Conservation (phyloP, 1,140 invertebrate genomes). For the Drosophila rhopaloa region DNA sequence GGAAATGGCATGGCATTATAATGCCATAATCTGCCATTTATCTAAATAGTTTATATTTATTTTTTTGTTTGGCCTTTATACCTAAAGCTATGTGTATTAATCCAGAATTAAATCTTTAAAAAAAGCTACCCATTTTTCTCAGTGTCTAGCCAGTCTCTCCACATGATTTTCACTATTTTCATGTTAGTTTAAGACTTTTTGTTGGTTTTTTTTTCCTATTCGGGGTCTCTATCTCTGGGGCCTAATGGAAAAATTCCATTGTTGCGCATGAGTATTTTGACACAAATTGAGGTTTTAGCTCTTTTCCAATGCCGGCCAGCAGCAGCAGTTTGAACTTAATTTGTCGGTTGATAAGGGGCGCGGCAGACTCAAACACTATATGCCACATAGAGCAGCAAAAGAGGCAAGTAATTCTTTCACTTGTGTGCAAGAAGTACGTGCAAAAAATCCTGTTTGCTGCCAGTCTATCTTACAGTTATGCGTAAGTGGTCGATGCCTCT, state of each 20-base stretch:
- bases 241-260: conserved; percentile 77
- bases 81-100: too few relatives aligned
- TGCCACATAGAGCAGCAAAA: conserved; percentile 11
- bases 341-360: conserved; percentile 68
- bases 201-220: conserved; percentile 23
- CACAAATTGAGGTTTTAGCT: conserved; percentile 72
- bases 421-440: conserved; percentile 45
- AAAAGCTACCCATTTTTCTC: background rate
- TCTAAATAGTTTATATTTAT: too few relatives aligned
- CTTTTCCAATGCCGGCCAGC: conserved; percentile 57
- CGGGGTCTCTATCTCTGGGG: conserved; percentile 18
- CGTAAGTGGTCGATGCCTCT: conserved; percentile 66
- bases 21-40: too few relatives aligned
- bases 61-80: too few relatives aligned
- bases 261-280: conserved; percentile 61
- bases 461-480: conserved; percentile 81
- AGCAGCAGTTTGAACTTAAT: conserved; percentile 63
- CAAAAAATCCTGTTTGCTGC: conserved; percentile 71
- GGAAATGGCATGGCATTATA: too few relatives aligned
- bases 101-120: too few relatives aligned
- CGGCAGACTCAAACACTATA: conserved; percentile 26
- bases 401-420: conserved; percentile 48
- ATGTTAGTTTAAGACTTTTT: conserved; percentile 60
- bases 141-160: conserved; percentile 47
- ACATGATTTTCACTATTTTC: conserved; percentile 83